Evolutionary conservation across 2,113 vertebrate species (phyloP).

Genomic region (Limnothrissa miodon): DNA sequence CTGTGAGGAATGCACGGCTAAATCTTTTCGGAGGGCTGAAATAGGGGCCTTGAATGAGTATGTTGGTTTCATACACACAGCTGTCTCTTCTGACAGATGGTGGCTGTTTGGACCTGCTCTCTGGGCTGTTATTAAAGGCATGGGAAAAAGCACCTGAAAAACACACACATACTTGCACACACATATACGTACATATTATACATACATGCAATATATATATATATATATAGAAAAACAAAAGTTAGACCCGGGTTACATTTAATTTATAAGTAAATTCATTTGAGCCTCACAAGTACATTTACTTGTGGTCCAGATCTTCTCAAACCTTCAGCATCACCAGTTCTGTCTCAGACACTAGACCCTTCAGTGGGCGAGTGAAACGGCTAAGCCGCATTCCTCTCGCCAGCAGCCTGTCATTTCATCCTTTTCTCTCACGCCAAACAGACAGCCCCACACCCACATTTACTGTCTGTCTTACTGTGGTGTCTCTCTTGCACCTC

Average conservation of each 20-base stretch:
- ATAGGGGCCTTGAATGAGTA: not conserved
- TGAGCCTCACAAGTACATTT: too few relatives aligned
- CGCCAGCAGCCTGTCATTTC: constrained; percentile 12
- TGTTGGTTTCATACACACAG: constrained; percentile 4
- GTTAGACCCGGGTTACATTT: too few relatives aligned
- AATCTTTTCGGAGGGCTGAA: not conserved
- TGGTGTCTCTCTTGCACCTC: not conserved
- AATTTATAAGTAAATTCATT: too few relatives aligned
- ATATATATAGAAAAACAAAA: too few relatives aligned
- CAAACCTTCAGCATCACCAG: not conserved
- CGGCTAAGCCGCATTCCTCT: constrained; percentile 1
- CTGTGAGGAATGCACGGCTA: not conserved
- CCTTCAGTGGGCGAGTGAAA: not conserved
- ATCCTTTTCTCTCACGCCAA: constrained; percentile 1
- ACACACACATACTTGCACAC: not conserved
- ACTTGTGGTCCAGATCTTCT: too few relatives aligned
- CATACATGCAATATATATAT: too few relatives aligned
- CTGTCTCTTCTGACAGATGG: not conserved
- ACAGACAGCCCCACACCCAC: not conserved
- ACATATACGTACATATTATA: not conserved
- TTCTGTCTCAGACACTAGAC: constrained; percentile 3
- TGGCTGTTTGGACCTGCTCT: not conserved
- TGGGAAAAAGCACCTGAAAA: not conserved
- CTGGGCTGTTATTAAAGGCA: constrained; percentile 8
- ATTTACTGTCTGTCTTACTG: not conserved